Conservation (phyloP, 2,888 invertebrate species). For the Sericinus montela region DNA sequence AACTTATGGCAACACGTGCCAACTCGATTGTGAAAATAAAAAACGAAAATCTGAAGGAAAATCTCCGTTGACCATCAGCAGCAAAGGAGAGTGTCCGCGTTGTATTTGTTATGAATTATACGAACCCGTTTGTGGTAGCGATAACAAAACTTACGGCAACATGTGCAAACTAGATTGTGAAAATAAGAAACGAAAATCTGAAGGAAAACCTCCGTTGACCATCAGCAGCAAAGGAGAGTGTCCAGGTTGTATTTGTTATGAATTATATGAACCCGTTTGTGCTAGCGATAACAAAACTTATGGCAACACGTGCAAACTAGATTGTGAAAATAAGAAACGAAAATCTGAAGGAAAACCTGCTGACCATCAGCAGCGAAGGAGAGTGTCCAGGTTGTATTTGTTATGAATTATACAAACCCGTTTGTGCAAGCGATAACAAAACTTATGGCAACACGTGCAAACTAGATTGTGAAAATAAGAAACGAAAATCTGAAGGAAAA, state of each 20-base stretch:
- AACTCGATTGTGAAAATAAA: background rate
- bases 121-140: background rate
- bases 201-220: no score
- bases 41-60: constrained; percentile 13
- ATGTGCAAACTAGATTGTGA: no score
- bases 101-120: background rate
- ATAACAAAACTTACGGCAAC: constrained; percentile 30
- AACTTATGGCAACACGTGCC: no score
- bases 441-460: constrained; percentile 38
- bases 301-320: no score
- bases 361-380: constrained; percentile 27
- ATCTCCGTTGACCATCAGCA: background rate
- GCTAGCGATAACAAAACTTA: no score
- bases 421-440: constrained; percentile 34
- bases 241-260: no score
- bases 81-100: constrained; percentile 18
- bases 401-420: constrained; percentile 24
- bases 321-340: no score
- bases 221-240: no score
- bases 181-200: no score
- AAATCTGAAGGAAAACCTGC: constrained; percentile 11
- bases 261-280: no score
- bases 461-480: constrained; percentile 27
- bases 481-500: background rate
- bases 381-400: constrained; percentile 34